Evolutionary conservation across 2,888 invertebrate species (phyloP).

Genomic region (Aleiodes testaceus): DNA sequence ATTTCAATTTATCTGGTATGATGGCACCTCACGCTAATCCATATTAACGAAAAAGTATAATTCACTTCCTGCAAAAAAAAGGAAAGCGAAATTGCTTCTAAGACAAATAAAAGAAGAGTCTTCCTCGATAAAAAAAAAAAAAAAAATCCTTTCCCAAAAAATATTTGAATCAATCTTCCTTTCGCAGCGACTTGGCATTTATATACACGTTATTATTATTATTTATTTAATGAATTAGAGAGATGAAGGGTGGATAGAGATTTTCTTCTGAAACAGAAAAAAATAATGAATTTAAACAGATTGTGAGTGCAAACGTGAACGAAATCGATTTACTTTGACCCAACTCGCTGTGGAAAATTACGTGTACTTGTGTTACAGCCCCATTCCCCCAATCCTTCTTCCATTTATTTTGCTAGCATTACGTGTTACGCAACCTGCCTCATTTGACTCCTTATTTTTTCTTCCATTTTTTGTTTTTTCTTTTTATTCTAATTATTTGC

Average conservation of each 20-base stretch:
- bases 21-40: constrained; percentile 73
- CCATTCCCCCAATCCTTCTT: background rate
- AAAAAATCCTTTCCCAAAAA: constrained; percentile 5
- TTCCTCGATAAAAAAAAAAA: background rate
- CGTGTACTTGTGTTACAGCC: constrained; percentile 29
- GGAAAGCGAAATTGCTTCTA: constrained; percentile 3
- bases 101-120: background rate
- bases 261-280: background rate
- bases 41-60: constrained; percentile 30
- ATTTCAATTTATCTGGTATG: constrained; percentile 70
- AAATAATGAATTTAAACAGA: constrained; percentile 20
- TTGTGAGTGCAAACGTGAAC: constrained; percentile 18
- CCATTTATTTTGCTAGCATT: constrained; percentile 45
- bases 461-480: constrained; percentile 27
- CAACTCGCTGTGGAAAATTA: constrained; percentile 57
- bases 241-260: constrained; percentile 14
- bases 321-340: constrained; percentile 45
- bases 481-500: constrained; percentile 40
- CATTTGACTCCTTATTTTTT: constrained; percentile 25
- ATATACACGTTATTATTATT: constrained; percentile 17
- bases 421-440: constrained; percentile 50
- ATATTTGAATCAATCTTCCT: constrained; percentile 18
- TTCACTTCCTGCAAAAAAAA: constrained; percentile 15
- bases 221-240: constrained; percentile 18
- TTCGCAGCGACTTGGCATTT: constrained; percentile 43